Base-by-base conservation (phyloP, 2,888 invertebrate genomes). In the Catocala fraxini region DNA sequence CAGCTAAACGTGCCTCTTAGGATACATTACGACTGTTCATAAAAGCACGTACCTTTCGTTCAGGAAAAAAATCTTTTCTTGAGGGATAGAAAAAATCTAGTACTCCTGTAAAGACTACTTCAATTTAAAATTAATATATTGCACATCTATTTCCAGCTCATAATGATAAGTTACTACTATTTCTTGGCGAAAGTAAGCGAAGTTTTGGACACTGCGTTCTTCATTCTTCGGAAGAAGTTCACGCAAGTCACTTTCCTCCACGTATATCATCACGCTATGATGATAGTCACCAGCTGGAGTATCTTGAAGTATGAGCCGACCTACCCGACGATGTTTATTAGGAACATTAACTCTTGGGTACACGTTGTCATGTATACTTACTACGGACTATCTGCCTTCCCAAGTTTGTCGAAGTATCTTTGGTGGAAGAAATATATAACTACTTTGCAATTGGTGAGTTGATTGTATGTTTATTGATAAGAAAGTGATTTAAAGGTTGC, bases 381-480 rank as follows among this genome's bases (percentile, higher is more conserved):
- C 84, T 98, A 98, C 81, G 94, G 97, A 60, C 89, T 97, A 75
- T 95, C 97, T 0, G 97, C 97, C 0, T 89, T 97, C 70, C 97
- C 97, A 0, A 86, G 95, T 45, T 96, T 96, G 85, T 96, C 96
- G 77, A 97, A 96, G 81, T 97, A 96, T 83, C 87, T 97, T 51
- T 97, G 97, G 97, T 98, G 97, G 97, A 98, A 98, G 90, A 97
- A 96, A 75, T 97, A 97, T 82, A 96, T 98, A 82, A 98, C 98
- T 2, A 95, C 95, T 63, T 94, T 97, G 87, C 97, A 98, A 88
- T 90, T 98, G 95, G 97, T 97, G 85, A 92, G 70, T 13, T 86
- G 77, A 77, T 47, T 53, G 13, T 25, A 4, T 15, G 25, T 25
- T 4, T 25, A 25, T 25, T 25, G 4, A 25, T 0, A 25, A 25